phyloP scores from a whole-genome alignment of 2,113 vertebrate genomes.

The Cyanoderma ruficeps region DNA sequence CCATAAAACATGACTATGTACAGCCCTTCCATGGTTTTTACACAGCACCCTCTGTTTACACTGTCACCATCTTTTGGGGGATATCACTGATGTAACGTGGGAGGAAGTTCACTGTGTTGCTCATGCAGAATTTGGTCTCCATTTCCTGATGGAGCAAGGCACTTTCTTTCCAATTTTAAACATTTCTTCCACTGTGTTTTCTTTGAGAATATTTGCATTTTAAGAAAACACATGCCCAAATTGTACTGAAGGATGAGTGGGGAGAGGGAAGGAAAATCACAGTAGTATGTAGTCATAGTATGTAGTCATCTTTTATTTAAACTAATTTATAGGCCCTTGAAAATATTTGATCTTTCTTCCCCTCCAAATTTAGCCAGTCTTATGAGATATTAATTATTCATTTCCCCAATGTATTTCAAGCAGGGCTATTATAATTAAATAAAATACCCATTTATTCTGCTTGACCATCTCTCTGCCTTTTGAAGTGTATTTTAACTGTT shows the following conservation, averaged over 20 bases:
- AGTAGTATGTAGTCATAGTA: background rate
- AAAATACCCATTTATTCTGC: background rate
- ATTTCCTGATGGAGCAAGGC: background rate
- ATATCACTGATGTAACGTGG: background rate
- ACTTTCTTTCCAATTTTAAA: background rate
- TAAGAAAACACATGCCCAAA: background rate
- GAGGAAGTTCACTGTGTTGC: background rate
- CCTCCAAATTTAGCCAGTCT: background rate
- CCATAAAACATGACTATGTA: background rate
- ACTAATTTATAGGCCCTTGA: background rate
- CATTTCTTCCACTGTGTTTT: background rate
- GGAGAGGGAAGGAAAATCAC: background rate
- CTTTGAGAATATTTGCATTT: background rate
- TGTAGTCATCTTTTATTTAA: background rate
- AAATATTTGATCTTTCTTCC: background rate
- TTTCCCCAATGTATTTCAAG: background rate
- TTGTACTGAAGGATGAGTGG: background rate
- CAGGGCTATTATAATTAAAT: background rate
- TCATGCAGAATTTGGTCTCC: background rate
- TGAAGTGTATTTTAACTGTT: background rate
- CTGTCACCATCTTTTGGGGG: background rate
- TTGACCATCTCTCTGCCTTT: background rate
- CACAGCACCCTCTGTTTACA: background rate
- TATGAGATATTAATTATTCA: background rate
- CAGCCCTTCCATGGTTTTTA: background rate